Evolutionary conservation across 2,113 vertebrate species (phyloP), one percentile per base, ranked within the genome.

Genomic region (Leucosticte australis): DNA sequence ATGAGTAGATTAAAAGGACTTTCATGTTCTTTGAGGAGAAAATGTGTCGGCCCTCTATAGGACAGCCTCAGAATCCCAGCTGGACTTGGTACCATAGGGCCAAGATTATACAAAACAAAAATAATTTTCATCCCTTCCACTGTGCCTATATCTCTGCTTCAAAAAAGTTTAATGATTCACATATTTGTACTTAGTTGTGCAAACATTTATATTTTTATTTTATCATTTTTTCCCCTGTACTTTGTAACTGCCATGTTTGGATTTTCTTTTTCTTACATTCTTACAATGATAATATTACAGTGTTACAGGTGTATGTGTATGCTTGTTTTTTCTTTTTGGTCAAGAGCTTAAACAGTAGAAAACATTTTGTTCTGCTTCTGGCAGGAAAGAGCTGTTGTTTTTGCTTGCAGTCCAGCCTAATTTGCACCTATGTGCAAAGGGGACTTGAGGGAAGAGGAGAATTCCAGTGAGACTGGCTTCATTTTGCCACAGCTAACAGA

Each of bases 1-100:
- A 52, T 24, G 46, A 83, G 33, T 68, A 73, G n/a, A 78, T 86
- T 93, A 88, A 83, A 95, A 95, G 47, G 11, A 33, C 87, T 94
- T 95, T 87, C 50, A 90, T 86, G 55, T 95, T 93, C 69, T 76
- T 87, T 68, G 50, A 91, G 75, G 63, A 88, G 67, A 94, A 94
- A 92, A 91, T 89, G 2, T 83, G 67, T 80, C 1, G 3, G 33
- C 59, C 55, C 75, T 91, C 78, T 31, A n/a, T 70, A 96, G 87
- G 55, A 74, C 67, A 88, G 30, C 22, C 37, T 90, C 30, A 74
- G 82, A 85, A 91, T 94, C 63, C 89, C 89, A 52, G 27, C 7
- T 86, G 75, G 55, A 44, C 27, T 68, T 73, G 39, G 52, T 88
- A 86, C 33, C 35, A n/a, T 14, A 77, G 31, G 63, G 52, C 39